Evolutionary conservation across 2,888 invertebrate genomes (phyloP), one percentile per base, ranked within the genome.

Genomic region (Tenthredo distinguenda): DNA sequence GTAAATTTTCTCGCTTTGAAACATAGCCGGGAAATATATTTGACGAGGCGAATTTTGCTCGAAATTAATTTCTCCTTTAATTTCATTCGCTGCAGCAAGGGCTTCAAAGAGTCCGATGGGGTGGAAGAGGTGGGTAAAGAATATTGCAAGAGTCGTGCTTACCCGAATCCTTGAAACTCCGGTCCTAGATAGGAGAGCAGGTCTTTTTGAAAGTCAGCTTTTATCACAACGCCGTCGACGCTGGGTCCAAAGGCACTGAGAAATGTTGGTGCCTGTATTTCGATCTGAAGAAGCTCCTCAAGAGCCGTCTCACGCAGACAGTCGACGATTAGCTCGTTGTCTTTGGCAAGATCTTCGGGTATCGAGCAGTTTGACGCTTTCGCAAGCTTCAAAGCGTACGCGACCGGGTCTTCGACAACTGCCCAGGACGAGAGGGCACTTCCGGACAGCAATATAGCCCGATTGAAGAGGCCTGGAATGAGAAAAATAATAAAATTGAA

Each of bases 191-290:
- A 96, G 1, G 97, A 96, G 58, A 97, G 94, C 85, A 97, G 95
- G 90, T 97, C 97, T 93, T 97, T 97, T 84, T 97, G 96, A 91
- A 97, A 97, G 93, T 98, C 97, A 18, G 97, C 96, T 93, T 97
- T 97, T 91, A 99, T 98, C 87, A 99, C 98, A 88, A 99, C 98
- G 84, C 98, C 98, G 92, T 99, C 99, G 84, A 98, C 97, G 89
- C 98, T 98, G 18, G 99, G 99, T 9, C 99, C 99, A 91, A 99
- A 99, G 0, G 97, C 96, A 88, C 97, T 97, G 84, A 98, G 94
- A 93, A 97, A 98, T 85, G 97, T 97, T 3, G 98, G 98, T 12
- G 97, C 96, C 88, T 96, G 95, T 91, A 97, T 96, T 93, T 97
- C 97, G 65, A 96, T 95, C 58, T 95, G 95, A 93, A 97, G 95